Evolutionary conservation across 2,113 vertebrate genomes (phyloP), one percentile per base, ranked within the genome.

Genomic region (Xiphophorus couchianus): DNA sequence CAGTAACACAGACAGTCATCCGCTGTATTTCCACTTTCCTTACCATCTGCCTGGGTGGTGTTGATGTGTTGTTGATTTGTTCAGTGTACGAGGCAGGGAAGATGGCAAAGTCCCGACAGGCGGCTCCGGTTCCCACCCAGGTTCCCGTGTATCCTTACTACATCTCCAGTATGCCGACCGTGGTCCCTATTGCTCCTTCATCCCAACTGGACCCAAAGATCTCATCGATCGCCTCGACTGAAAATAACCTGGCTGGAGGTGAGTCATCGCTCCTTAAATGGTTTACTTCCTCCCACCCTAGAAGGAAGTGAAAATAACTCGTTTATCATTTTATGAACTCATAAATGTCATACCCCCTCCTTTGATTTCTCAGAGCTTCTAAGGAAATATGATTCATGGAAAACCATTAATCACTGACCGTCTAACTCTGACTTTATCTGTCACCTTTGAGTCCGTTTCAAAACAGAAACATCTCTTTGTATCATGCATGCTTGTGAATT

Each of bases 21-120:
- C 1, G 9, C 11, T 2, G 27, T 44, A 19, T 44, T 31, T 2
- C 0, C 27, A 11, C 12, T 69, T 30, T 27, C 28, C 12, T 35
- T 35, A 8, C 2, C 19, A 22, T 35, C 15, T 64, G 27, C 7
- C 42, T 6, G 6, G 69, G 31, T 22, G 7, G 39, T n/a, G 8
- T 28, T 5, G 2, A 31, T 2, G 61, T 35, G 69, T 4, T 78
- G 44, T 61, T 10, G 35, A 15, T 62, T 63, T 82, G 71, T 91
- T 51, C 91, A 99, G 98, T 99, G 75, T 99, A 99, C 62, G 95
- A 97, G 90, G 98, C 97, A 35, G 98, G 97, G 72, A 99, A 98
- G 90, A 95, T 95, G 76, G 96, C 95, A 9, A 99, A 98, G 91
- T 93, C 91, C 65, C 92, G 93, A 27, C 96, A 94, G 29, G 94